Evolutionary conservation across 2,113 vertebrate genomes (phyloP), one percentile per base, ranked within the genome.

Genomic region (Sporophila hypoxantha): DNA sequence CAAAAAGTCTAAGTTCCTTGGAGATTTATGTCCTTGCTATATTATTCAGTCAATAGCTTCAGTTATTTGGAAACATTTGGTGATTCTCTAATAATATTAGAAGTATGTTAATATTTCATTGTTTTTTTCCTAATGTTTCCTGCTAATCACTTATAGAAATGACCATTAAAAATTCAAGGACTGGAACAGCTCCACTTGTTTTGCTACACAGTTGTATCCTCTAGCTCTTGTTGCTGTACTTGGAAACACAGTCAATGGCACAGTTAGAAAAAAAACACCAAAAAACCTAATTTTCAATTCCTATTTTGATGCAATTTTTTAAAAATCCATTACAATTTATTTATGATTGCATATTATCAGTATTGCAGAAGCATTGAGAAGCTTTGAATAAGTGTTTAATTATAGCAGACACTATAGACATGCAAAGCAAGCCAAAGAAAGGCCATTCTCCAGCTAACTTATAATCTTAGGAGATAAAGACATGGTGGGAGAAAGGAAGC

Each of bases 11-110:
- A 8, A 80, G 12, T 6, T 89, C 41, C 49, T 34, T 8, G 64
- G 46, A 84, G 30, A 71, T 69, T 84, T 86, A 84, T 68, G 22
- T 62, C 59, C 67, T 81, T 79, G 82, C 57, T 94, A 21, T 92
- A 82, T 82, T 94, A 92, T 91, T 91, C 87, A 79, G 82, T 93
- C 81, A 81, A 85, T 94, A 76, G 53, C 41, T 89, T 80, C 39
- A 71, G 69, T 89, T 92, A 89, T 92, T 85, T 92, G 68, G 67
- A 91, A 89, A 82, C 52, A 42, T 85, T 79, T 82, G 73, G 76
- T 70, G 68, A 76, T 78, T 90, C 62, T 94, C 53, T 92, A 84
- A 76, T 87, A 92, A 76, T 84, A 68, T 76, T 52, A 61, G 74
- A 71, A 73, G 53, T 71, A 68, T 65, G 62, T 93, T 94, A 90